Base-by-base conservation (phyloP, 2,113 vertebrate genomes). In the Vidua chalybeata region DNA sequence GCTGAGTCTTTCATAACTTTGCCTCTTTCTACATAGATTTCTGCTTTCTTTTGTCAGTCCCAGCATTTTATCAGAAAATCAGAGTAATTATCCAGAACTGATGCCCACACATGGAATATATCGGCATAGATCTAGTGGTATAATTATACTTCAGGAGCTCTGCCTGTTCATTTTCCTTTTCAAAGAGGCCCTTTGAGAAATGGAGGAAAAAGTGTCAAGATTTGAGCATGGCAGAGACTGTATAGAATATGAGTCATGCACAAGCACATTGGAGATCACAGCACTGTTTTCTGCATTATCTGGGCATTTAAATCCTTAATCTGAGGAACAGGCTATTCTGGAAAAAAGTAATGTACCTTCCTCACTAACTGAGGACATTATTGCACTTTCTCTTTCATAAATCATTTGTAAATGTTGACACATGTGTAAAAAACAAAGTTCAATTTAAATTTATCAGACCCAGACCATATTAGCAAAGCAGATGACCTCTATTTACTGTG, bases 71-170 rank as follows among this genome's bases (percentile, higher is more conserved):
- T 88, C 52, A 88, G 76, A 86, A 89, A 79, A 89, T 49, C 59
- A 79, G 62, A 82, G 41, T 72, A 95, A 94, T 95, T 96, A 95
- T 41, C 49, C 73, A 81, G 90, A 84, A 56, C 37, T 76, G 37
- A 58, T 91, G 84, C 87, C 93, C 66, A 91, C 91, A 84, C 91
- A 73, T 75, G 22, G 41, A 93, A 82, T 94, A 41, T 64, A 89
- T 82, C 37, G 75, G 81, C 58, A 69, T 56, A 92, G 45, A 81
- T 94, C 31, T 82, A 68, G 74, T 61, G 30, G 28, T 90, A 24
- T 92, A 91, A 94, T 95, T 94, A 82, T 49, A 56, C 35, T 80
- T 66, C 26, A 77, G 68, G 62, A 92, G 2, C 58, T 91, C 28
- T 76, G 37, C 39, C n/a, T 91, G 73, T 89, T 90, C 39, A 84